These are phyloP conservation scores for Drosophila triauraria DNA, from an alignment of 1,140 invertebrate genomes.

Conservation along the genomic window DNA sequence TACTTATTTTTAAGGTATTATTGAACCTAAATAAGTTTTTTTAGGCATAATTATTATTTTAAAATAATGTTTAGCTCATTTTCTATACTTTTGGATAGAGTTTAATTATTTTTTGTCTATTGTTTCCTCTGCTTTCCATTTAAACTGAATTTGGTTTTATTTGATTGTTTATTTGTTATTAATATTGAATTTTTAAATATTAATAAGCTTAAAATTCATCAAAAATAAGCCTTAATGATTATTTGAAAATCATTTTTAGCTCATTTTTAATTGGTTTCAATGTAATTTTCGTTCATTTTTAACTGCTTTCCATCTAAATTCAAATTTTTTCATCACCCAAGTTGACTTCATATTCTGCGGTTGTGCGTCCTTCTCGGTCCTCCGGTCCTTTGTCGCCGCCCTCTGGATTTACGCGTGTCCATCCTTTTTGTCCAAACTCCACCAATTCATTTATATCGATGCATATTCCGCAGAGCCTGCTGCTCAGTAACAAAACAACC, in stretches of 20 bases:
- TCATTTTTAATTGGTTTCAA: not conserved
- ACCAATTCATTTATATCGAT: conserved; percentile 56
- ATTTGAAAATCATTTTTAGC: too few species aligned
- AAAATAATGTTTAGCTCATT: too few species aligned
- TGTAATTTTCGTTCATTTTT: not conserved
- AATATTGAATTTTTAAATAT: not conserved
- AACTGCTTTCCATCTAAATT: conserved; percentile 32
- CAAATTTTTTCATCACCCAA: conserved; percentile 14
- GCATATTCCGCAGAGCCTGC: conserved; percentile 50
- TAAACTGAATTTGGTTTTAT: too few species aligned
- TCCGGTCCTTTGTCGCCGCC: not conserved
- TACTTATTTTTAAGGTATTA: not conserved
- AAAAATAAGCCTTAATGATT: too few species aligned
- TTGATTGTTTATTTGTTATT: too few species aligned
- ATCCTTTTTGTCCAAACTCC: conserved; percentile 23
- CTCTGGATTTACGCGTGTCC: conserved; percentile 13
- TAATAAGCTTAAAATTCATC: too few species aligned
- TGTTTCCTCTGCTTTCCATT: too few species aligned
- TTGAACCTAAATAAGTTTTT: too few species aligned
- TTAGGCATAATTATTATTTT: too few species aligned
- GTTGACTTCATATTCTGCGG: conserved; percentile 16
- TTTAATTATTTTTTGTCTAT: too few species aligned
- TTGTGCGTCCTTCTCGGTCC: not conserved
- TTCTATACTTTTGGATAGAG: too few species aligned
- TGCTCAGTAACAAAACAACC: conserved; percentile 31